A percentile compares a stretch with the other conserved stretches of the same genome.
These are phyloP conservation scores for Linepithema humile DNA, from an alignment of 1,140 invertebrate genomes.

Conservation along the genomic window DNA sequence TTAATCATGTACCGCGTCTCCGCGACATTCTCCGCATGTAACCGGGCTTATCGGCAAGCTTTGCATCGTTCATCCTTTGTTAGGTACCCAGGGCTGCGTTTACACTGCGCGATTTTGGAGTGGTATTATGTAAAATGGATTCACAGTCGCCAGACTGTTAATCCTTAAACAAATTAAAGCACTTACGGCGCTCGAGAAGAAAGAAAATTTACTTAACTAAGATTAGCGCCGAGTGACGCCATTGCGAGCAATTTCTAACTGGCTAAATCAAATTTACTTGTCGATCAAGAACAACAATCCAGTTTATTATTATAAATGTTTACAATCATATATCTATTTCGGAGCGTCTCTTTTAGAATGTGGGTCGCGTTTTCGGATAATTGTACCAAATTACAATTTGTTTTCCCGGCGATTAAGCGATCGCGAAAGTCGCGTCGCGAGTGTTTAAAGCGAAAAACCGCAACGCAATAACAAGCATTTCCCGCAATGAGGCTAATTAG, in stretches of 20 bases:
- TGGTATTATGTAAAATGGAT: background rate
- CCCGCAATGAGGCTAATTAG: background rate
- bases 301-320: background rate
- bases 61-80: slow-evolving; percentile 8
- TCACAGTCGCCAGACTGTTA: slow-evolving; percentile 4
- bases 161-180: background rate
- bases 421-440: background rate
- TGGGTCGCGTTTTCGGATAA: background rate
- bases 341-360: background rate
- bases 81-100: background rate
- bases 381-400: slow-evolving; percentile 6
- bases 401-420: background rate
- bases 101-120: background rate
- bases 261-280: background rate
- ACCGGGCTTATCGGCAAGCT: background rate
- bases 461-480: background rate
- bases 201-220: background rate
- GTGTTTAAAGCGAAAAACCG: slow-evolving; percentile 11
- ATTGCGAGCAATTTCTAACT: background rate
- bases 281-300: background rate
- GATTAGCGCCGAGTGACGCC: background rate
- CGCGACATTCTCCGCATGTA: slow-evolving; percentile 21
- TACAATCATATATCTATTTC: background rate
- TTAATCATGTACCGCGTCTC: slow-evolving; percentile 44
- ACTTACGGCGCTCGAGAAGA: background rate